Conservation (phyloP, 2,888 invertebrate species). For the Mactromeris polynyma region DNA sequence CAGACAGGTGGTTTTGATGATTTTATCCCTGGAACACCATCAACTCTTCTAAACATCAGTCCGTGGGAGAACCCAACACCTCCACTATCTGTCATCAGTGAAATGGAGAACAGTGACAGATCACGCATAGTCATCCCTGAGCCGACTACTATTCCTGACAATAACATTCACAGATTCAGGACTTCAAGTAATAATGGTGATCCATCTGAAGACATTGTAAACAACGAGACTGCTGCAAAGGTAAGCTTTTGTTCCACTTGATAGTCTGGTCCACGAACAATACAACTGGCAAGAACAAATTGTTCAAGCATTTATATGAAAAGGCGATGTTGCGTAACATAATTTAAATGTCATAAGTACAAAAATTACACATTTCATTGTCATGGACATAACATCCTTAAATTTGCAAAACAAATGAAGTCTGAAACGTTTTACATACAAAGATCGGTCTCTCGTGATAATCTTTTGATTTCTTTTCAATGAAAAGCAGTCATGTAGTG, state of each 20-base stretch:
- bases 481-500: too few species aligned
- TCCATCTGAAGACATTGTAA: background rate
- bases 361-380: too few species aligned
- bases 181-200: background rate
- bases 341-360: too few species aligned
- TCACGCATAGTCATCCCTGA: background rate
- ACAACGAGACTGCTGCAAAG: background rate
- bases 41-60: background rate
- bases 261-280: too few species aligned
- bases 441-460: too few species aligned
- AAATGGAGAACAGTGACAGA: background rate
- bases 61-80: background rate
- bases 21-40: background rate
- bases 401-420: too few species aligned
- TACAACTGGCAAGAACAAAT: too few species aligned
- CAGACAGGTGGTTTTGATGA: background rate
- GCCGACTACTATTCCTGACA: background rate
- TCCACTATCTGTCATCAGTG: background rate
- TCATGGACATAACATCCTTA: too few species aligned
- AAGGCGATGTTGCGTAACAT: too few species aligned
- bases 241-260: background rate
- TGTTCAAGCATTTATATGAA: background rate
- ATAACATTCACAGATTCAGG: background rate
- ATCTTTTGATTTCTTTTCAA: too few species aligned
- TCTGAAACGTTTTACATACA: too few species aligned